phyloP scores from a whole-genome alignment of 2,888 invertebrate genomes.

The Scotopteryx bipunctaria region DNA sequence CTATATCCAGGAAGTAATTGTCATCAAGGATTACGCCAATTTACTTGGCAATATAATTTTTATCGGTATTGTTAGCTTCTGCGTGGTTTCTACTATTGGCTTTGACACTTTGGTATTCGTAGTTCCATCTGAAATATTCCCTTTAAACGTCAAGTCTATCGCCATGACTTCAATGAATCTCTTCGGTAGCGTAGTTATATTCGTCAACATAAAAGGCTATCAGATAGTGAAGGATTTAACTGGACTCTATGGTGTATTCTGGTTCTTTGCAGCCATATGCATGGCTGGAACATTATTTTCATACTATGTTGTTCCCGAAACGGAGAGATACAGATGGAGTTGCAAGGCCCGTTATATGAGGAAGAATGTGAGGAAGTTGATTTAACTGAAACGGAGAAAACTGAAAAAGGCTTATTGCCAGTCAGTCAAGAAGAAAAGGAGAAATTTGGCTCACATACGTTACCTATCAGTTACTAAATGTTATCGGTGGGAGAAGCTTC shows the following conservation, averaged over 20 bases:
- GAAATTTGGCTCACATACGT: neutral
- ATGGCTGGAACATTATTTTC: constrained; percentile 71
- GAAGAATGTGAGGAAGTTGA: constrained; percentile 30
- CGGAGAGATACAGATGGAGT: constrained; percentile 79
- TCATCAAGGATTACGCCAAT: constrained; percentile 3
- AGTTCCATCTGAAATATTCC: constrained; percentile 81
- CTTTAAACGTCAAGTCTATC: constrained; percentile 79
- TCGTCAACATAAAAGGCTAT: constrained; percentile 73
- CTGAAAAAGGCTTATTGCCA: neutral
- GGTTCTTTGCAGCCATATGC: constrained; percentile 68
- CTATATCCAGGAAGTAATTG: constrained; percentile 52
- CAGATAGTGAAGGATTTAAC: constrained; percentile 68
- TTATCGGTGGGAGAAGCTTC: no score
- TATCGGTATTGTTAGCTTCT: constrained; percentile 61
- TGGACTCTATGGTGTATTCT: constrained; percentile 77
- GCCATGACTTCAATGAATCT: constrained; percentile 77
- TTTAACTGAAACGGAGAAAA: constrained; percentile 5
- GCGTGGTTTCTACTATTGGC: constrained; percentile 62
- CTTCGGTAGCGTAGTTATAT: constrained; percentile 65
- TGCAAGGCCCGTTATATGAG: constrained; percentile 55
- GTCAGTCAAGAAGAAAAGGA: constrained; percentile 3
- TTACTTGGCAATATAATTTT: constrained; percentile 58
- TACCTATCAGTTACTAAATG: no score
- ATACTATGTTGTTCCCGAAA: constrained; percentile 75
- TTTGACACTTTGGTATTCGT: constrained; percentile 73